Evolutionary conservation across 2,797 vertebrate species (phyloP), one percentile per base, ranked within the genome.

Genomic region (Sparus aurata): DNA sequence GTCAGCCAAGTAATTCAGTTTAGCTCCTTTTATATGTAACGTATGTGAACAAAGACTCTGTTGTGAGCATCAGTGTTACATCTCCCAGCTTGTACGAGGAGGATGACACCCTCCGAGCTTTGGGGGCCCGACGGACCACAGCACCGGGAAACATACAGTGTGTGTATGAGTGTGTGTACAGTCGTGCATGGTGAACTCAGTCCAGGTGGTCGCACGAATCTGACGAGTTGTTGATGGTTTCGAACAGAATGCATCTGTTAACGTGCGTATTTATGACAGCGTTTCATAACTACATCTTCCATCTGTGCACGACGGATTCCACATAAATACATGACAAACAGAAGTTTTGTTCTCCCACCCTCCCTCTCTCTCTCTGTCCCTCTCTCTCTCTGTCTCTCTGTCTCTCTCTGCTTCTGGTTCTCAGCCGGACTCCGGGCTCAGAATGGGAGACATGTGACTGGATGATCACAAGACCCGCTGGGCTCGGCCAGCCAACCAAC

Each of bases 361-460:
- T 75, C 50, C 64, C 12, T 23, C 25, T 50, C 22, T 72, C 49
- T 70, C 6, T 55, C 17, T 57, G 67, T 46, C 46, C 34, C 65
- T 69, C 12, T 30, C 53, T 54, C 30, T 69, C 18, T 49, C 54
- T 38, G 8, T 38, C 34, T 2, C 38, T 38, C 38, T 38, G 38
- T 16, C 47, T n/a, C 25, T 54, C 22, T 38, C 23, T 84, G 58
- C 63, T 70, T 80, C 73, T 78, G 79, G 72, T 79, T 78, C 72
- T 80, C 43, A 75, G 79, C 75, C 67, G 78, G 64, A 79, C 63
- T 92, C 79, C 84, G 74, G 77, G 65, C 82, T 55, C 76, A 87
- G 68, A 89, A 75, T 47, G n/a, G 53, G 67, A 88, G 87, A 82
- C 95, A 95, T 93, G 92, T 95, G 94, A 95, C 88, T 84, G 77